A percentile compares a stretch with the other conserved stretches of the same genome.
These are phyloP conservation scores for Triplophysa bombifrons DNA, from an alignment of 2,797 vertebrate genomes.

Conservation along the genomic window DNA sequence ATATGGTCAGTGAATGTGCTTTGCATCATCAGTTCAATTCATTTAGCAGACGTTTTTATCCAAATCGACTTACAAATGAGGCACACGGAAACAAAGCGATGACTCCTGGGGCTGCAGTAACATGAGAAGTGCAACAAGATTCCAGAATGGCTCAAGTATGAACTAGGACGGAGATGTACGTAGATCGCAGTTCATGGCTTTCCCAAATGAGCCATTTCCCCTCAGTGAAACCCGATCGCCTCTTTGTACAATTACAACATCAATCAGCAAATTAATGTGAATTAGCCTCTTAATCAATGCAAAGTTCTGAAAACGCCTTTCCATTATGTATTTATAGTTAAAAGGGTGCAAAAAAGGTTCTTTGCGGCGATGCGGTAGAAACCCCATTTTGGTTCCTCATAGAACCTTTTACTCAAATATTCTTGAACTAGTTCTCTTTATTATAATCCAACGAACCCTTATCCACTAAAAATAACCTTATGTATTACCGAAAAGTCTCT, in stretches of 20 bases:
- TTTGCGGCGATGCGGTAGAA: no score
- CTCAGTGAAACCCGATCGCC: not conserved
- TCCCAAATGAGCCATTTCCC: not conserved
- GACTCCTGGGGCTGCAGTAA: not conserved
- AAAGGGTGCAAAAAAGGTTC: no score
- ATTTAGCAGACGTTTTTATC: conserved; percentile 33
- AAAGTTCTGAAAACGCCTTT: not conserved
- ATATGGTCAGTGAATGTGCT: conserved; percentile 4
- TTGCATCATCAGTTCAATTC: conserved; percentile 26
- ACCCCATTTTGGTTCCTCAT: no score
- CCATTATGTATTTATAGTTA: not conserved
- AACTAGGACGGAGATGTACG: not conserved
- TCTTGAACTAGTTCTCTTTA: no score
- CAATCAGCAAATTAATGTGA: not conserved
- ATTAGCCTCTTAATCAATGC: not conserved
- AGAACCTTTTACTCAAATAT: no score
- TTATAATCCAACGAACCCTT: no score
- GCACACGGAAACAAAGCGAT: not conserved
- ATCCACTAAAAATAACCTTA: no score
- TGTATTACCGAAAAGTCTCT: no score
- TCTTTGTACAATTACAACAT: not conserved
- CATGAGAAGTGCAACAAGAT: conserved; percentile 2
- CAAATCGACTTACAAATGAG: conserved; percentile 15
- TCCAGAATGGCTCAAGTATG: not conserved
- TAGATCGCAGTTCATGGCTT: conserved; percentile 4